These are phyloP conservation scores for Drosophila asahinai DNA, from an alignment of 1,140 invertebrate genomes.

Conservation along the genomic window DNA sequence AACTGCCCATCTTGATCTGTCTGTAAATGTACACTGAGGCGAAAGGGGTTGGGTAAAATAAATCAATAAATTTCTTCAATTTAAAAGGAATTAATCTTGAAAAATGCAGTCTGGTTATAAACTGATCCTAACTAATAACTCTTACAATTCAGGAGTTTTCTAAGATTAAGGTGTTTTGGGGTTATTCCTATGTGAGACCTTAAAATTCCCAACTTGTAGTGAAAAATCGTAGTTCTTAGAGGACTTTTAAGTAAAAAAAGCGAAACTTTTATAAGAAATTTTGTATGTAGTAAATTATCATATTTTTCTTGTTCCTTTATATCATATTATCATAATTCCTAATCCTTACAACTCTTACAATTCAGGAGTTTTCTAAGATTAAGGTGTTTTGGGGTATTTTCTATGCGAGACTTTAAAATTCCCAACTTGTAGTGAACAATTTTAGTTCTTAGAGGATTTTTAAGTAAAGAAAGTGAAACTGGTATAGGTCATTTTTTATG, in stretches of 20 bases:
- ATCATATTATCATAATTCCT: too few species aligned
- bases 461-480: too few species aligned
- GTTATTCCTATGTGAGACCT: not conserved
- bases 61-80: fast-evolving
- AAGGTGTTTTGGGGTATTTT: not conserved
- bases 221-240: not conserved
- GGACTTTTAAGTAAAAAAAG: too few species aligned
- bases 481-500: too few species aligned
- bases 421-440: too few species aligned
- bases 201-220: not conserved
- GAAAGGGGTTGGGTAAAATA: not conserved
- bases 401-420: too few species aligned
- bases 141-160: not conserved
- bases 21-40: constrained; percentile 23
- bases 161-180: not conserved
- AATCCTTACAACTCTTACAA: not conserved
- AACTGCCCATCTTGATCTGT: constrained; percentile 39
- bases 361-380: not conserved
- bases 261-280: too few species aligned
- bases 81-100: not conserved
- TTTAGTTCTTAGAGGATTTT: too few species aligned
- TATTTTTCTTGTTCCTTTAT: too few species aligned
- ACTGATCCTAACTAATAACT: not conserved
- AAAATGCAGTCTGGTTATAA: not conserved
- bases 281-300: too few species aligned